Evolutionary conservation across 2,888 invertebrate species (phyloP), one percentile per base, ranked within the genome.

Genomic region (Cheilosia pagana): DNA sequence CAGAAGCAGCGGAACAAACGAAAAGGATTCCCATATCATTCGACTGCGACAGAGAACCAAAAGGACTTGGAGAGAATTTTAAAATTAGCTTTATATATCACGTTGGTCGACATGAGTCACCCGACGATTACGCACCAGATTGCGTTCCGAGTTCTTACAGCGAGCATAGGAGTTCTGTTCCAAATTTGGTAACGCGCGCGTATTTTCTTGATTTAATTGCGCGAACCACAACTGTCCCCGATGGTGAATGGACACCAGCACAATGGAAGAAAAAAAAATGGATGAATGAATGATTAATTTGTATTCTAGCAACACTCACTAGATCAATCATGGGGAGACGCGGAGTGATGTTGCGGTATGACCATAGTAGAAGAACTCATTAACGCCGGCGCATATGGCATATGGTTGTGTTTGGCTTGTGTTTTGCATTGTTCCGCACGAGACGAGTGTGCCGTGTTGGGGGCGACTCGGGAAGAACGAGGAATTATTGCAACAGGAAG

Each of bases 341-440:
- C 14, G 35, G 21, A 59, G 19, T 67, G 67, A 14, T 39, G 39
- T 45, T 53, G 60, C 23, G 78, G 41, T 50, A 60, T 67, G 48
- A 43, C 59, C 72, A 39, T 68, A 57, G 68, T 63, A 62, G 75
- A 85, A 79, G 87, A 86, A 82, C 81, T 87, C 85, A 87, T 87
- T 87, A 87, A 88, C 87, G 87, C 87, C 87, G 87, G 86, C 83
- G 87, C 79, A 86, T 81, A 77, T 71, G 76, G 86, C 76, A 76
- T 59, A 68, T 50, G 50, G 12, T 78, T 82, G 82, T 55, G 62
- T 78, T 53, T 45, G 52, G 65, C 43, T 75, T 60, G 67, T 76
- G 60, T 70, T 75, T 57, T 52, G 71, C 76, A 81, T 86, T 71
- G 68, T 81, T 60, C 41, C 76, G n/a, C n/a, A 67, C 55, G 55